Percentiles rank a stretch among this genome's conserved stretches.
phyloP scores from a whole-genome alignment of 2,797 vertebrate genomes.

The Galaxias olidus region DNA sequence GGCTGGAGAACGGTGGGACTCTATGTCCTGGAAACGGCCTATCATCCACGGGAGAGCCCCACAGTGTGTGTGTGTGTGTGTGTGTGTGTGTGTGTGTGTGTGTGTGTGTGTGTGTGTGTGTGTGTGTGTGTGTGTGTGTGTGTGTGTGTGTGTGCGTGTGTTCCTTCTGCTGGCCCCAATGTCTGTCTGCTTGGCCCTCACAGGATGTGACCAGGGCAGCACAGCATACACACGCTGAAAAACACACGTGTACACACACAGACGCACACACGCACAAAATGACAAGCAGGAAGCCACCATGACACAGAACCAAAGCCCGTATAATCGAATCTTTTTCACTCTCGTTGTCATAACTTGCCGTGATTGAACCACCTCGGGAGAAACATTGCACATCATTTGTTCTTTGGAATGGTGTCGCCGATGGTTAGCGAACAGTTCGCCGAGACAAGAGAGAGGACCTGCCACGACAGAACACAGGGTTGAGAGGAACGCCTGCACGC shows the following conservation, averaged over 20 bases:
- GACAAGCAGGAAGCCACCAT: background rate
- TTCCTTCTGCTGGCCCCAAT: background rate
- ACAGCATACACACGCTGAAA: background rate
- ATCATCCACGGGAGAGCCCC: constrained; percentile 40
- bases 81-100: background rate
- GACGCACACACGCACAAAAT: background rate
- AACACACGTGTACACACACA: background rate
- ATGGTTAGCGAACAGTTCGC: background rate
- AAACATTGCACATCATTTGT: background rate
- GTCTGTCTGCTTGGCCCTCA: background rate
- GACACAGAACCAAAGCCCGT: constrained; percentile 12
- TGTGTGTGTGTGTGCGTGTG: constrained; percentile 1
- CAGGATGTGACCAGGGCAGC: too few relatives aligned
- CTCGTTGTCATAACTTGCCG: constrained; percentile 5
- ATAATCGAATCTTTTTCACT: constrained; percentile 20
- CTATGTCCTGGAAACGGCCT: constrained; percentile 44
- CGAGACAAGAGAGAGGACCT: background rate
- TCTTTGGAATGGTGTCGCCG: background rate
- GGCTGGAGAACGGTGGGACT: constrained; percentile 44
- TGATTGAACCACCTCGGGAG: constrained; percentile 21
- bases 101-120: background rate
- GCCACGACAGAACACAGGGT: background rate
- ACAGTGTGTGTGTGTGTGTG: constrained; percentile 11
- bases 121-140: constrained; percentile 8
- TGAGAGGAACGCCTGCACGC: constrained; percentile 5